phyloP scores from a whole-genome alignment of 2,888 invertebrate genomes.

The Lepetodrilus schrolli region DNA sequence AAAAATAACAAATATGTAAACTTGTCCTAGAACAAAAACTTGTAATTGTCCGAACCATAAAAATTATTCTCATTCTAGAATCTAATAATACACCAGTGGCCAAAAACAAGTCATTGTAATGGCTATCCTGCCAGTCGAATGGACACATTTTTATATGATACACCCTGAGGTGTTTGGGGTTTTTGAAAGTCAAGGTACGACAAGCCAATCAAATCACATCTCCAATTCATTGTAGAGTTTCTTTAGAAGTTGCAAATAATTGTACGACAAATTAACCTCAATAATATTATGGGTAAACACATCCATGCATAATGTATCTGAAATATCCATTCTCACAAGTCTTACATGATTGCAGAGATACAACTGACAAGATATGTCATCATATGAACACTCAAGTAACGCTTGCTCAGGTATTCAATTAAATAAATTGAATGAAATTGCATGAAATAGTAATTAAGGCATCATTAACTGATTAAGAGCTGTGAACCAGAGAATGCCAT shows the following conservation, averaged over 20 bases:
- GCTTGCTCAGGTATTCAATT: constrained; percentile 17
- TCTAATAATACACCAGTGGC: no score
- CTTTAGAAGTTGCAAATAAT: constrained; percentile 17
- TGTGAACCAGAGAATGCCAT: constrained; percentile 14
- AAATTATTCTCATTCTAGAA: no score
- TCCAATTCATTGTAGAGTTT: background rate
- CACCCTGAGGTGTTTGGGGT: background rate
- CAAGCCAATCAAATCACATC: constrained; percentile 17
- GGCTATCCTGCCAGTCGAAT: no score
- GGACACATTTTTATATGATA: background rate
- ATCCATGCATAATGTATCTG: background rate
- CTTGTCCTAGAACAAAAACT: no score
- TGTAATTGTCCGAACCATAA: no score
- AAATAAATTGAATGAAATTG: constrained; percentile 26
- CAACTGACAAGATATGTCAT: constrained; percentile 5
- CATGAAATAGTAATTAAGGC: constrained; percentile 13
- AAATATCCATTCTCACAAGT: constrained; percentile 17
- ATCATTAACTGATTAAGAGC: constrained; percentile 11
- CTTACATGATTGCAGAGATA: constrained; percentile 3
- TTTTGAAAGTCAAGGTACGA: background rate
- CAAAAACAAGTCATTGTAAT: no score
- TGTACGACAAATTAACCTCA: background rate
- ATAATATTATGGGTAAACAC: background rate
- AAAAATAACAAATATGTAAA: no score
- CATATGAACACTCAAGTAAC: constrained; percentile 5